Base-by-base conservation (phyloP, 2,113 vertebrate genomes). In the Petrocephalus microphthalmus region DNA sequence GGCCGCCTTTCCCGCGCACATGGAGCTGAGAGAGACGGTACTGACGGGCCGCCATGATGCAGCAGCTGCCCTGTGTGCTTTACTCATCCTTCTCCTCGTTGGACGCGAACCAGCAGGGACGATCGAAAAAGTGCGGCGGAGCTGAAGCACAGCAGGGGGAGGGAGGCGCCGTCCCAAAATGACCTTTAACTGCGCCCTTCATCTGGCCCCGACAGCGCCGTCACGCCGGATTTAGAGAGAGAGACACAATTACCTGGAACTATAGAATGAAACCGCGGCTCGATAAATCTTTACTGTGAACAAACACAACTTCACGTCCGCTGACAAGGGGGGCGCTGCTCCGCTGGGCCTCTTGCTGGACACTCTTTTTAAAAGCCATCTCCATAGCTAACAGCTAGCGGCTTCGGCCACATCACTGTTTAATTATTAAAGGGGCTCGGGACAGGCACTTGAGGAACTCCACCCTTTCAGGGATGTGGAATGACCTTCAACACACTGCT, bases 201-300 rank as follows among this genome's bases (percentile, higher is more conserved):
- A 47, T 47, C 33, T 22, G 17, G 47, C 45, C 7, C 45, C 15
- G 3, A 83, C 20, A 29, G 82, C 22, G 22, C 17, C 22, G 49
- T 52, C 52, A 84, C 33, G 71, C 33, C 60, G n/a, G 60, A 67
- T 67, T 67, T 67, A 67, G 60, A 67, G 10, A 15, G 15, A 84
- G 45, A 84, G 10, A 84, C 45, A 84, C 82, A 84, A 84, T 84
- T 84, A 51, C 82, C 22, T 51, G 45, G n/a, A 52, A n/a, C 33
- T 51, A 42, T 52, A n/a, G 71, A 78, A 78, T 15, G 33, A 78
- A 78, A 78, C 71, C 29, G 17, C 1, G 5, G 33, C 71, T 78
- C 71, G 33, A 78, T 78, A 42, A 33, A 42, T 78, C 29, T 19
- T 78, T 33, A 78, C 42, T 78, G 33, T 42, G 15, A 78, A 78